phyloP scores from a whole-genome alignment of 2,888 invertebrate genomes.

The Ichneumon xanthorius region DNA sequence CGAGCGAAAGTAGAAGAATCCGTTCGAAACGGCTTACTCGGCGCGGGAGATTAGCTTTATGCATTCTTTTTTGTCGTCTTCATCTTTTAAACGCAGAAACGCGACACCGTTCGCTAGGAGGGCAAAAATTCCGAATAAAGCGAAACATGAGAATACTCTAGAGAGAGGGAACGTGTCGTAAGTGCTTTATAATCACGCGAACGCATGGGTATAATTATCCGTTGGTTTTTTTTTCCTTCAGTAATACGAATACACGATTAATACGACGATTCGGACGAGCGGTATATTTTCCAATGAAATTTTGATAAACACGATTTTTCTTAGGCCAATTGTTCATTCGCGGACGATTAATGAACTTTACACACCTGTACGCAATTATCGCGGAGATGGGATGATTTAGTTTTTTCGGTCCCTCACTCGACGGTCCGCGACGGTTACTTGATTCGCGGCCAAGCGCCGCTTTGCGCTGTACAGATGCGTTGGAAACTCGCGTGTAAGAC shows the following conservation, averaged over 20 bases:
- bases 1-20: not conserved
- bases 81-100: not conserved
- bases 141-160: constrained; percentile 29
- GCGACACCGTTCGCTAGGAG: constrained; percentile 12
- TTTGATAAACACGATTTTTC: not conserved
- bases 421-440: not conserved
- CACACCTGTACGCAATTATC: not conserved
- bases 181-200: not conserved
- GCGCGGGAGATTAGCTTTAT: not conserved
- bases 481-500: not conserved
- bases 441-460: not conserved
- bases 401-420: not conserved
- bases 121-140: constrained; percentile 25
- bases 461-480: not conserved
- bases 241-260: too few relatives aligned
- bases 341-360: not conserved
- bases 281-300: constrained; percentile 13
- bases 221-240: not conserved
- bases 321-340: not conserved
- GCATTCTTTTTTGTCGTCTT: not conserved
- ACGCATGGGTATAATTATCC: not conserved
- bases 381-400: not conserved
- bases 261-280: not conserved
- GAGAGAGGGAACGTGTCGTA: not conserved
- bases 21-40: constrained; percentile 13